Percentiles rank a stretch among this genome's conserved stretches.
phyloP scores from a whole-genome alignment of 2,113 vertebrate genomes.

The Leucosticte australis region DNA sequence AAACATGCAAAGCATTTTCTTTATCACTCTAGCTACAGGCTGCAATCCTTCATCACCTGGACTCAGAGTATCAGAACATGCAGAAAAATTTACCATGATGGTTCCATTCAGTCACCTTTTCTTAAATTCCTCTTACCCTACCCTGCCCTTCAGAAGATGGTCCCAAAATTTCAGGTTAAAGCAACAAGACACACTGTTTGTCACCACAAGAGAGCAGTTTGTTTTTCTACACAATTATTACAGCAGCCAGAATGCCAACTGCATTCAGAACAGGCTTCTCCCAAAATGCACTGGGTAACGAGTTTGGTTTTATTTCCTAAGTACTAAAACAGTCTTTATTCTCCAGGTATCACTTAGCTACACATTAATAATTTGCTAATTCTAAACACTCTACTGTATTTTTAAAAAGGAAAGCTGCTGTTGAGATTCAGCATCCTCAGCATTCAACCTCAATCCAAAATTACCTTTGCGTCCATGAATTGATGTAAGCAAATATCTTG shows the following conservation, averaged over 20 bases:
- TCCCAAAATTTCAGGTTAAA: not conserved
- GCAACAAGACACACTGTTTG: not conserved
- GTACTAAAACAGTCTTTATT: not conserved
- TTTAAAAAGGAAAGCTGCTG: not conserved
- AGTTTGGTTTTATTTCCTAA: not conserved
- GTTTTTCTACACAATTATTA: not conserved
- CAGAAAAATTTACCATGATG: not conserved
- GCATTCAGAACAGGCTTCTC: not conserved
- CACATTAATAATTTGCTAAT: not conserved
- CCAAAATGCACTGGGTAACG: not conserved
- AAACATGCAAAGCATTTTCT: not conserved
- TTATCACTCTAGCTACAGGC: not conserved
- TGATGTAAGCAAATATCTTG: conserved; percentile 98
- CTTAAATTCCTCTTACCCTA: not conserved
- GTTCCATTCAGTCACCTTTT: not conserved
- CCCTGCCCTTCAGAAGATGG: not conserved
- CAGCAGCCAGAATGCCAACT: not conserved
- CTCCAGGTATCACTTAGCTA: not conserved
- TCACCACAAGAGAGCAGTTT: not conserved
- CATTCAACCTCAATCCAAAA: not conserved
- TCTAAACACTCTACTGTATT: not conserved
- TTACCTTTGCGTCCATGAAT: conserved; percentile 99
- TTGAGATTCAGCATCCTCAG: not conserved
- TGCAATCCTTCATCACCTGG: not conserved
- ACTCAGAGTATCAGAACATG: not conserved